Conservation (phyloP, 2,888 invertebrate genomes). For the Sinopyrophorus schimmeli region DNA sequence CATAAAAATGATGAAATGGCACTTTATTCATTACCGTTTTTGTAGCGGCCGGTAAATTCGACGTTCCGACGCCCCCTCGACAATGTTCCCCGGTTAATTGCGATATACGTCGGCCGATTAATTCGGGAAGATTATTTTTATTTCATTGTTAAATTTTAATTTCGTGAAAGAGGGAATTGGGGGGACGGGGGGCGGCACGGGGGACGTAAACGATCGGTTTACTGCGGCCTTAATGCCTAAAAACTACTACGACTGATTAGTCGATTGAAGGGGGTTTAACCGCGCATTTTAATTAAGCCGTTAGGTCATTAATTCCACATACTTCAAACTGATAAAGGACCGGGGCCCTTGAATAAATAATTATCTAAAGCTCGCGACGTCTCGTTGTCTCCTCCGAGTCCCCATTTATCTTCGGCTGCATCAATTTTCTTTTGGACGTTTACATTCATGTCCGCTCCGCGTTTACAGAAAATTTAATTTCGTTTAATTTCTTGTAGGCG, state of each 20-base stretch:
- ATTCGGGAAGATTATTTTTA: slow-evolving; percentile 5
- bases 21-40: slow-evolving; percentile 41
- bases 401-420: no score
- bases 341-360: slow-evolving; percentile 10
- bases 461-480: no score
- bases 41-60: slow-evolving; percentile 20
- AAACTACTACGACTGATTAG: no score
- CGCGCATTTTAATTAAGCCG: slow-evolving; percentile 13
- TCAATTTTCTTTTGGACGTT: no score
- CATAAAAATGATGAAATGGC: slow-evolving; percentile 43
- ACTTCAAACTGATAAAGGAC: slow-evolving; percentile 10
- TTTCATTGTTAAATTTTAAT: slow-evolving; percentile 8
- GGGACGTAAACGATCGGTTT: no score
- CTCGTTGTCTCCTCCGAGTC: slow-evolving; percentile 6
- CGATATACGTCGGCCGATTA: slow-evolving; percentile 17
- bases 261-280: slow-evolving; percentile 12
- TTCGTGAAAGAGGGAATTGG: no score
- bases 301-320: slow-evolving; percentile 10
- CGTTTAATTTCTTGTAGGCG: no score
- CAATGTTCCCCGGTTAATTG: slow-evolving; percentile 24
- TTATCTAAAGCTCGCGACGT: slow-evolving; percentile 1
- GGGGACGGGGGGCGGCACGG: no score
- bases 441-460: no score
- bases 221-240: no score
- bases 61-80: slow-evolving; percentile 24